Percentiles rank a stretch among this genome's conserved stretches.
Evolutionary conservation across 2,888 invertebrate species (phyloP).

Genomic region (Artemia sp.): DNA sequence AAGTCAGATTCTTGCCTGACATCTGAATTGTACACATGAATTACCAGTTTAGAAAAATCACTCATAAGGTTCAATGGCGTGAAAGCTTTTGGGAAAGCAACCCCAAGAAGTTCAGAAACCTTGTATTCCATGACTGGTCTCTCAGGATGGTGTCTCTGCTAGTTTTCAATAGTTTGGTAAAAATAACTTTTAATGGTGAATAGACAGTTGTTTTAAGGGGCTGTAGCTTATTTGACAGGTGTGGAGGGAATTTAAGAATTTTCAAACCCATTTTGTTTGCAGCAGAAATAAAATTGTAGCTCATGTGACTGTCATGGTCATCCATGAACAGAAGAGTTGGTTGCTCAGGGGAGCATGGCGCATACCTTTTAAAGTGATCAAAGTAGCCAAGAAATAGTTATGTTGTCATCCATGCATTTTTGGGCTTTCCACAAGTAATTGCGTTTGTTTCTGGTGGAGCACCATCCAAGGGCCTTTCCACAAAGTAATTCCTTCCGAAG

Average conservation of each 20-base stretch:
- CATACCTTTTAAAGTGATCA: slow-evolving; percentile 7
- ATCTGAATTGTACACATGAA: no score
- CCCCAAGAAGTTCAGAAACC: no score
- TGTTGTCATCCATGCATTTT: slow-evolving; percentile 13
- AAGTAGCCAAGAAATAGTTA: slow-evolving; percentile 10
- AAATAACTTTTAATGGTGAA: no score
- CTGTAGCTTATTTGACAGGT: neutral
- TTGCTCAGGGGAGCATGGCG: slow-evolving; percentile 6
- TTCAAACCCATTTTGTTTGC: slow-evolving; percentile 6
- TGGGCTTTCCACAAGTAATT: neutral
- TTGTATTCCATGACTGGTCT: no score
- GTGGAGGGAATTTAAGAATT: slow-evolving; percentile 3
- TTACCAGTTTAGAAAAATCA: no score
- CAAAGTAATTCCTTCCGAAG: slow-evolving; percentile 4
- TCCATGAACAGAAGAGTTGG: slow-evolving; percentile 10
- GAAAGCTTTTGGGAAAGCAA: no score
- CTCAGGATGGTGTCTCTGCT: no score
- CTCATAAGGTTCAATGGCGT: no score
- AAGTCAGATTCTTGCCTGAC: no score
- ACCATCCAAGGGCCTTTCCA: neutral
- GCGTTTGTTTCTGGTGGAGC: slow-evolving; percentile 7
- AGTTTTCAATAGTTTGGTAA: no score
- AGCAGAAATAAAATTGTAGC: slow-evolving; percentile 13
- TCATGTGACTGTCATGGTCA: slow-evolving; percentile 10
- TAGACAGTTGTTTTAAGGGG: no score